These are phyloP conservation scores for Cheiracanthium punctorium DNA, from an alignment of 2,888 invertebrate species.

Conservation along the genomic window DNA sequence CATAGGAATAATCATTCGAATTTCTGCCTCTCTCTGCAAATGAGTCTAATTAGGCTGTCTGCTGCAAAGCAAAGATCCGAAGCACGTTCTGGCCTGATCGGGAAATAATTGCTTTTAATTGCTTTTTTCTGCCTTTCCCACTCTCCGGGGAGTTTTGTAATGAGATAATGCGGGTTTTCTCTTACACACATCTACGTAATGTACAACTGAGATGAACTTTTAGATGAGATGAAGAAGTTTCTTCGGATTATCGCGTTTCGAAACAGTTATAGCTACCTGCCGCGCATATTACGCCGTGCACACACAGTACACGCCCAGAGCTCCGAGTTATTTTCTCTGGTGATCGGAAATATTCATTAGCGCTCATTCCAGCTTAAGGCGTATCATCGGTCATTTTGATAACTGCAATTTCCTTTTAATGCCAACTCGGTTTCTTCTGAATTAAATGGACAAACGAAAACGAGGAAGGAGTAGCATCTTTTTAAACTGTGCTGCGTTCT, in stretches of 20 bases:
- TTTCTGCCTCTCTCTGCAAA: conserved; percentile 50
- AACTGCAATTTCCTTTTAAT: no score
- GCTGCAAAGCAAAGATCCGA: conserved; percentile 29
- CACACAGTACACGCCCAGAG: no score
- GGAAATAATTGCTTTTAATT: conserved; percentile 68
- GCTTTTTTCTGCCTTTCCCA: conserved; percentile 51
- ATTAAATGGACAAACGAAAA: no score
- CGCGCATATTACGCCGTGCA: no score
- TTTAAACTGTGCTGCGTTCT: no score
- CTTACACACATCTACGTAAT: not conserved
- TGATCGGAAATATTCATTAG: no score
- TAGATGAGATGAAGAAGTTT: not conserved
- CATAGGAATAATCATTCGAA: conserved; percentile 51
- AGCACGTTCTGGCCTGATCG: conserved; percentile 49
- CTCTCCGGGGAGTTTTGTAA: conserved; percentile 33
- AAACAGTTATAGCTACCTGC: no score
- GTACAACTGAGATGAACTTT: not conserved
- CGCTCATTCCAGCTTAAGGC: no score
- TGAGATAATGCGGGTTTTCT: conserved; percentile 25
- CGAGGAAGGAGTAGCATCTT: no score
- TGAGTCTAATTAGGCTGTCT: conserved; percentile 62
- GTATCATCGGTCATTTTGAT: no score
- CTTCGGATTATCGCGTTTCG: not conserved
- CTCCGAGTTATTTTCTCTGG: no score
- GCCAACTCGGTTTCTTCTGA: no score